phyloP scores from a whole-genome alignment of 2,797 vertebrate species.

The Periparus ater region DNA sequence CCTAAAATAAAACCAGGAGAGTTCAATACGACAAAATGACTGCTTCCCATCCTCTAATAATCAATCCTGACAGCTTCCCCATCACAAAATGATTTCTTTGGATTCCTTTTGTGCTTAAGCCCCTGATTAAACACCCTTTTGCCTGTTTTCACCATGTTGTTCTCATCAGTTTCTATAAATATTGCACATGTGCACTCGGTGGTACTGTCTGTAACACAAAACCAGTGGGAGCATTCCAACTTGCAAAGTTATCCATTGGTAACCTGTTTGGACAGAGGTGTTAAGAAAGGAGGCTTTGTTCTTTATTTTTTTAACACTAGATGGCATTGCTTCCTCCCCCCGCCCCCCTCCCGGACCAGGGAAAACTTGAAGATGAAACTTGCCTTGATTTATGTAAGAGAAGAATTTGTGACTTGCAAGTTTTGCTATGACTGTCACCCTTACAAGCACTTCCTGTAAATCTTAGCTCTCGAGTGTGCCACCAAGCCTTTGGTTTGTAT shows the following conservation, averaged over 20 bases:
- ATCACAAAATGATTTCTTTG: not conserved
- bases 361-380: not conserved
- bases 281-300: not conserved
- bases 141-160: not conserved
- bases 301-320: not conserved
- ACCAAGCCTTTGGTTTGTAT: not conserved
- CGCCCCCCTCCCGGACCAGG: not conserved
- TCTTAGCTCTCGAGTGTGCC: not conserved
- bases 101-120: not conserved
- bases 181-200: not conserved
- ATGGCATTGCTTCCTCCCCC: not conserved
- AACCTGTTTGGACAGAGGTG: not conserved
- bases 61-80: not conserved
- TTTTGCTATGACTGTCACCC: not conserved
- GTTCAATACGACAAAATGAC: not conserved
- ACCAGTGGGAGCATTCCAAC: not conserved
- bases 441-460: not conserved
- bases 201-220: not conserved
- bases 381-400: not conserved
- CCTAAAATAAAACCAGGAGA: conserved; percentile 13
- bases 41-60: not conserved
- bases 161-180: not conserved
- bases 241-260: not conserved
- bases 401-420: not conserved
- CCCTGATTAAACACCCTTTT: not conserved